Conservation (phyloP, 2,113 vertebrate species). For the Cepphus grylle region DNA sequence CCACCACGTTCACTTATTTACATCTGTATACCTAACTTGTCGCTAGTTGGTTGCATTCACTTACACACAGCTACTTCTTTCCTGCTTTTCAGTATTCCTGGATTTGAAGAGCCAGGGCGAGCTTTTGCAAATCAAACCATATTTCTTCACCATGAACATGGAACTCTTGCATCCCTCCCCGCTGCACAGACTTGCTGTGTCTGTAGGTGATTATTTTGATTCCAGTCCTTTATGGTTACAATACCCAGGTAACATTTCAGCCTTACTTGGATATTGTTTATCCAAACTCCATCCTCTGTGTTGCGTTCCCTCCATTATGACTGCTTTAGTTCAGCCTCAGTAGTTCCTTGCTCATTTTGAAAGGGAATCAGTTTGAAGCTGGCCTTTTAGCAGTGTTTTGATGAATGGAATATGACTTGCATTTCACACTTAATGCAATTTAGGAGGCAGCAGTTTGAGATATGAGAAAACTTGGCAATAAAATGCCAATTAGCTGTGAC, state of each 20-base stretch:
- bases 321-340: not conserved
- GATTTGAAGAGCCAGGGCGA: not conserved
- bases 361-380: not conserved
- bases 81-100: not conserved
- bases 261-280: not conserved
- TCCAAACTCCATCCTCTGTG: not conserved
- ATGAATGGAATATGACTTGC: not conserved
- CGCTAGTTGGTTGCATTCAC: not conserved
- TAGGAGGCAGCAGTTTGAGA: not conserved
- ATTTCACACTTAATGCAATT: slow-evolving; percentile 23
- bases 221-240: not conserved
- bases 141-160: not conserved
- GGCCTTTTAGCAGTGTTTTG: not conserved
- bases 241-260: not conserved
- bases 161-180: not conserved
- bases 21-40: not conserved
- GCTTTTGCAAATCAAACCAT: not conserved
- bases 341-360: not conserved
- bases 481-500: slow-evolving; percentile 31
- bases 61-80: not conserved
- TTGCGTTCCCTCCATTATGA: not conserved
- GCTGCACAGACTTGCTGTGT: not conserved
- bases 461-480: slow-evolving; percentile 5
- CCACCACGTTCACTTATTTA: not conserved
- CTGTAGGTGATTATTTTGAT: not conserved